Base-by-base conservation (phyloP, 2,797 vertebrate species). In the Caiman crocodilus region DNA sequence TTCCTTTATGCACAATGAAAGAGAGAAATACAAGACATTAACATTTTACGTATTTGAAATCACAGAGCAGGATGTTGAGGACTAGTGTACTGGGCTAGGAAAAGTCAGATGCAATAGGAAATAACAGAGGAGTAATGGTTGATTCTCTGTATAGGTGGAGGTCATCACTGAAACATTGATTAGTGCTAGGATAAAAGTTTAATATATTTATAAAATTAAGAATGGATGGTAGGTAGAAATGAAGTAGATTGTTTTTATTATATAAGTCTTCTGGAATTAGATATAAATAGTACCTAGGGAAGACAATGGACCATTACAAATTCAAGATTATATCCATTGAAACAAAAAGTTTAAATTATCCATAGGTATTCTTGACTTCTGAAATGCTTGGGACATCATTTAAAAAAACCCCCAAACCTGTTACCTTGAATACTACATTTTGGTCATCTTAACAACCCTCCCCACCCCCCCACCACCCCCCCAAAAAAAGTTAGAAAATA, bases 231-330 rank as follows among this genome's bases (percentile, higher is more conserved):
- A 16, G 59, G 26, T 79, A 16, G 21, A 90, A 87, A 58, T 56
- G 1, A 79, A 18, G 5, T 42, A 42, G 7, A 61, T 20, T 75
- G 2, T 0, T 21, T 79, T 14, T 2, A 7, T 60, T 60, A 7
- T 15, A 78, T 80, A 35, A 35, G 13, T 79, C 80, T 85, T 80
- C n/a, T 79, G 28, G 20, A 35, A 18, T 21, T 67, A 35, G 67
- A 71, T 23, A 42, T 35, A 42, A 23, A 7, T 71, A 25, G 32
- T 23, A 11, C 6, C 14, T 71, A 71, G 69, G 42, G 6, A 42
- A 71, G 69, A 42, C 69, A 42, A 21, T 8, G 69, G 35, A 23
- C 42, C 12, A 32, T 42, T 71, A 71, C 21, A 25, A 42, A 14
- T 71, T 20, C 21, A 42, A 42, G 32, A 23, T 71, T 21, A 42